Base-by-base conservation (phyloP, 2,113 vertebrate genomes). In the Ptychochromis oligacanthus region DNA sequence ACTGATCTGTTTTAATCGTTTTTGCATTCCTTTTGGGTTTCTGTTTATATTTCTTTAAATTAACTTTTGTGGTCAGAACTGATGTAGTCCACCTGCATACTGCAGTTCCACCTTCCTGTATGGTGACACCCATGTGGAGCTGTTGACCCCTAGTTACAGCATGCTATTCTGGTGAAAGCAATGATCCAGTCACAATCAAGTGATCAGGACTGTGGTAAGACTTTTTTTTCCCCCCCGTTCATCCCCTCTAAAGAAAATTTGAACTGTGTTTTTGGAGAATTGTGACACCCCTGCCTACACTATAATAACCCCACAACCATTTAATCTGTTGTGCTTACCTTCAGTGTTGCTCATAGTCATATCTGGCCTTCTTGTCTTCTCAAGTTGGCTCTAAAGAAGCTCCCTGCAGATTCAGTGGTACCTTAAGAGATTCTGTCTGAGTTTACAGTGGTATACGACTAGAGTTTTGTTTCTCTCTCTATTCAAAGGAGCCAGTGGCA, bases 381-480 rank as follows among this genome's bases (percentile, higher is more conserved):
- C 49, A 58, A 34, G 52, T 55, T 46, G 15, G 52, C 14, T 38
- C 28, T 77, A 58, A 31, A 34, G 46, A 79, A 77, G 46, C 52
- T 38, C 22, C 10, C 5, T 20, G n/a, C 43, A 64, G 34, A 61
- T 22, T 70, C 49, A 46, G n/a, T 14, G 7, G 49, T 9, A 80
- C 34, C 34, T 38, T 65, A 36, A 55, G 17, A 78, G 43, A 64
- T 62, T 79, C 40, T 31, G 38, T 78, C 38, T 84, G 88, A 81
- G 54, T 46, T 59, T 46, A 52, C 2, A 2, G 54, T 78, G 78
- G 36, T 40, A 59, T 38, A 62, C 75, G 6, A 24, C 80, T 20
- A 31, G 11, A 57, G 38, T 87, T 93, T 83, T 91, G 72, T 90
- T 92, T 90, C 89, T 90, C 85, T 87, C 85, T 94, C 93, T 94